A percentile compares a stretch with the other conserved stretches of the same genome.
Evolutionary conservation across 2,113 vertebrate species (phyloP).

Genomic region (Megalops atlanticus): DNA sequence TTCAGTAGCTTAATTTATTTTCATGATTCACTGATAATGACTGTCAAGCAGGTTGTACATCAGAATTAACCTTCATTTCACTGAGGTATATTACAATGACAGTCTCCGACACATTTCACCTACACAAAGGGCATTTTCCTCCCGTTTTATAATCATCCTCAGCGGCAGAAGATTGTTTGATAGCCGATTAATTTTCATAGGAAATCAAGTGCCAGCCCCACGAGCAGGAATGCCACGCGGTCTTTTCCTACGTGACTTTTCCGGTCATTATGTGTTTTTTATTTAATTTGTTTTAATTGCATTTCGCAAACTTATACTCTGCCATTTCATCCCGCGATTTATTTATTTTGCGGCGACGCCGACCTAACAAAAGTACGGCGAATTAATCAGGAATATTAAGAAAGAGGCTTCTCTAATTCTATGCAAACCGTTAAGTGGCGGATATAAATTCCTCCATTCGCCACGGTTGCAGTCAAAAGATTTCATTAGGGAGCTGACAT

Average conservation of each 20-base stretch:
- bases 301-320: constrained; percentile 47
- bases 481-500: constrained; percentile 86
- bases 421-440: constrained; percentile 91
- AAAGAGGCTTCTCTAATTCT: constrained; percentile 78
- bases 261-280: constrained; percentile 89
- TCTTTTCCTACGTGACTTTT: constrained; percentile 83
- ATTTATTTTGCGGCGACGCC: constrained; percentile 67
- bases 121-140: constrained; percentile 99
- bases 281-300: background rate
- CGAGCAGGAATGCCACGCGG: constrained; percentile 63
- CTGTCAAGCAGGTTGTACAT: constrained; percentile 99
- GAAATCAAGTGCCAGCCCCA: constrained; percentile 94
- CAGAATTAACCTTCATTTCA: constrained; percentile 99
- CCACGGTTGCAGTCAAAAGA: constrained; percentile 87
- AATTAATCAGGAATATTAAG: constrained; percentile 75
- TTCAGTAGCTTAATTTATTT: constrained; percentile 99
- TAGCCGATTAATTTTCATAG: constrained; percentile 99
- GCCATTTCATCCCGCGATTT: constrained; percentile 65
- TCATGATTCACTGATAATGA: constrained; percentile 99
- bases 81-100: constrained; percentile 99
- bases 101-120: constrained; percentile 99
- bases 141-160: constrained; percentile 95
- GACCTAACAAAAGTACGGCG: constrained; percentile 73
- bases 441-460: constrained; percentile 93
- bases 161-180: constrained; percentile 98